Conservation (phyloP, 1,140 invertebrate species). For the Lasaia peninsularis region DNA sequence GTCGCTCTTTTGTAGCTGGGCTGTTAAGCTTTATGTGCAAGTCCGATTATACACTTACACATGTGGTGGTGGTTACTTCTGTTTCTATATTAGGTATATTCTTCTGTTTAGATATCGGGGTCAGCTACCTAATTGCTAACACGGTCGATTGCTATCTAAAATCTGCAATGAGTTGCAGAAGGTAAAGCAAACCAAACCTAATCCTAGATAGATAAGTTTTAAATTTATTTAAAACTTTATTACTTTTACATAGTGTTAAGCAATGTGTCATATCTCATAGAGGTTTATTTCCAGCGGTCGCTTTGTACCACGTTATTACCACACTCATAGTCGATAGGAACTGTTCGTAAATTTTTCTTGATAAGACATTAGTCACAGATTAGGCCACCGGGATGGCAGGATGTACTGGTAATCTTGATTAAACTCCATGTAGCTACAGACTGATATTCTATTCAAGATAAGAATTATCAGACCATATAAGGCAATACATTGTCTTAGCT, state of each 20-base stretch:
- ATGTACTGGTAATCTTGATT: constrained; percentile 71
- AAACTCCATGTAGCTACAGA: constrained; percentile 44
- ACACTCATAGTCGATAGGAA: constrained; percentile 30
- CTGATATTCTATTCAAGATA: constrained; percentile 31
- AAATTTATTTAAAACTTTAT: neutral
- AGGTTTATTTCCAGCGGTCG: neutral
- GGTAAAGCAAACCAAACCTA: too few relatives aligned
- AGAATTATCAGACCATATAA: constrained; percentile 9
- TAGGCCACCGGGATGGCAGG: constrained; percentile 70
- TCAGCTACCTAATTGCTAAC: too few relatives aligned
- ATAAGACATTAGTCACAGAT: constrained; percentile 52
- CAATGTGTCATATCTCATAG: neutral
- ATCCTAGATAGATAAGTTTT: too few relatives aligned
- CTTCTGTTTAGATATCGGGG: too few relatives aligned
- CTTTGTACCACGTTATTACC: neutral
- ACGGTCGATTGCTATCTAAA: too few relatives aligned
- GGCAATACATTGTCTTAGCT: neutral
- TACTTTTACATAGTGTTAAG: neutral
- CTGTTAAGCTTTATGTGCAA: too few relatives aligned
- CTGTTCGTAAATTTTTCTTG: constrained; percentile 67
- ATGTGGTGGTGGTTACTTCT: too few relatives aligned
- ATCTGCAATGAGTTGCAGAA: too few relatives aligned
- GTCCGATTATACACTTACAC: too few relatives aligned
- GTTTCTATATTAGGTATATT: too few relatives aligned
- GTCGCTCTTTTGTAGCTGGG: too few relatives aligned